Evolutionary conservation across 2,113 vertebrate genomes (phyloP), one percentile per base, ranked within the genome.

Genomic region (Henicopernis longicauda): DNA sequence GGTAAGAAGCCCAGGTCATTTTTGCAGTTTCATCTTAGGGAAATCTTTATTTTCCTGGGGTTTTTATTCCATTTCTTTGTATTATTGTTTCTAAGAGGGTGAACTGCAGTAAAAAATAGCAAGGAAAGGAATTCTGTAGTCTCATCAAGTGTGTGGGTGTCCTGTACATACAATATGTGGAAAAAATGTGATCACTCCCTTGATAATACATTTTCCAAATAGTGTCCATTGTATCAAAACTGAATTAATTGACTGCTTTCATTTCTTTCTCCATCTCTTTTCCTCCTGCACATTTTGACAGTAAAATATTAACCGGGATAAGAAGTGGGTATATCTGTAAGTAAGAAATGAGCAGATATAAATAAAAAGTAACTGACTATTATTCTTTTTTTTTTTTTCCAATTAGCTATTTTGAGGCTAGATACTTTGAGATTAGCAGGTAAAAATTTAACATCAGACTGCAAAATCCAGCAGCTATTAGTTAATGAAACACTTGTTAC

Each of bases 1-100:
- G 99, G 99, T 99, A 99, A 90, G 98, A 95, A 95, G 20, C 18
- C 16, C 19, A 14, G 10, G 7, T 47, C 4, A 1, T 84, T 73
- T 93, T 58, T 31, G 16, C 11, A 52, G 34, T 47, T 67, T 89
- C 22, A 23, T 82, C n/a, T 82, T 85, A 45, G 61, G 62, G 70
- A 82, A 90, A 40, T 86, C 26, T 47, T 54, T 84, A 9, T 86
- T 96, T 83, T 90, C 50, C 42, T 70, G 4, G 1, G 16, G 3
- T 55, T 40, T 76, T 83, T 73, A 52, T 93, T 16, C 70, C 10
- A 42, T 85, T 93, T 71, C 6, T 83, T 69, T 70, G 78, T 59
- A 65, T 81, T 84, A n/a, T 77, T 4, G 3, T 74, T 77, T 90
- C 49, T 50, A 38, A 80, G 83, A 96, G 84, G 25, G 8, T 57